Evolutionary conservation across 1,140 invertebrate genomes (phyloP), one percentile per base, ranked within the genome.

Genomic region (Neoseiulus cucumeris): DNA sequence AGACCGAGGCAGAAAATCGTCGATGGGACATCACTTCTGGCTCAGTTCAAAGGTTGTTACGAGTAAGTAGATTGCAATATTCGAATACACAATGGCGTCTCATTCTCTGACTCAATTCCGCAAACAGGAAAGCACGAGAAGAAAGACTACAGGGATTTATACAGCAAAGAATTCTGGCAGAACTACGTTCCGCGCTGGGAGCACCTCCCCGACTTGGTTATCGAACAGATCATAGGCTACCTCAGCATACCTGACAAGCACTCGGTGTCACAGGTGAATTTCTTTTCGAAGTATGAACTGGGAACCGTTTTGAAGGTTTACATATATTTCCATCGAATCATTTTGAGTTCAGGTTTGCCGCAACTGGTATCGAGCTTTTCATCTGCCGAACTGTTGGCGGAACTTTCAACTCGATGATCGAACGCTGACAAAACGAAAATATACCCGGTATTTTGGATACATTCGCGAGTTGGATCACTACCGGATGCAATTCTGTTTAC

Each of bases 381-480:
- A 87, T 71, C 78, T 87, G 2, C 84, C 84, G 44, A 79, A 79
- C 29, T 82, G 87, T 20, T 88, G 86, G 86, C 75, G 81, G 14
- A 82, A 79, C 4, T 89, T 89, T 72, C 76, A 80, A 0, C 74
- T 89, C 20, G 79, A 83, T 66, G 87, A 89, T 72, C 79, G 76
- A 9, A 87, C 85, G 0, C 74, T 90, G 2, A 87, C 85, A 0
- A 79, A 85, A 65, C 77, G 84, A 4, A 83, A 83, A 72, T 89
- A 82, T 72, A 87, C 88, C 73, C 87, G 87, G 70, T 88, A 88
- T 73, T 84, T 84, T 65, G 87, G 87, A 9, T 89, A 87, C 82
- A 83, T 86, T 74, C 82, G 85, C 70, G 83, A 84, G 59, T 72
- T 89, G 66, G 86, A 88, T 74, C 85, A 87, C 72, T 78, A 86